phyloP scores from a whole-genome alignment of 2,888 invertebrate genomes.

The Chymomyza fuscimana region DNA sequence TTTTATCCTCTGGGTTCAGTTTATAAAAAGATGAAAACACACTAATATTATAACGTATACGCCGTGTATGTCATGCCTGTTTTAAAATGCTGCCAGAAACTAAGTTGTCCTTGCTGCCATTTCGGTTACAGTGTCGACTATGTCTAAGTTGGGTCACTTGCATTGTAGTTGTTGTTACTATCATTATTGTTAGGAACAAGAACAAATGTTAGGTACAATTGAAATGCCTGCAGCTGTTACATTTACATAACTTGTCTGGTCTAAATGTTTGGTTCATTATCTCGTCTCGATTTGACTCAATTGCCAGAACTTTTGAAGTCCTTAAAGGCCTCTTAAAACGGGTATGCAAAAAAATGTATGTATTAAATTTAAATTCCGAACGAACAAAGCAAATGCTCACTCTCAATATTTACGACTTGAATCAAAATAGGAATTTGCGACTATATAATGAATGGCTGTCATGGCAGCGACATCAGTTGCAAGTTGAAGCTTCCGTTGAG shows the following conservation, averaged over 20 bases:
- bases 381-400: background rate
- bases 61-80: no score
- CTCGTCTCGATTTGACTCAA: conserved; percentile 53
- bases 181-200: conserved; percentile 17
- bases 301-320: background rate
- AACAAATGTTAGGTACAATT: conserved; percentile 47
- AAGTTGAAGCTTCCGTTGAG: conserved; percentile 15
- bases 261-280: conserved; percentile 56
- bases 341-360: background rate
- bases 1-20: no score
- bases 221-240: conserved; percentile 67
- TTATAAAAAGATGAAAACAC: no score
- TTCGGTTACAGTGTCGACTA: background rate
- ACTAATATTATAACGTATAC: no score
- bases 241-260: conserved; percentile 45
- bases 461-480: conserved; percentile 27
- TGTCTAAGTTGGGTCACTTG: background rate
- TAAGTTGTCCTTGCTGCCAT: no score
- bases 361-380: background rate
- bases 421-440: conserved; percentile 48
- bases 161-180: background rate
- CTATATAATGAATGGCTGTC: conserved; percentile 55
- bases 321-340: background rate
- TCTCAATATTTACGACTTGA: conserved; percentile 56
- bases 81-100: no score